Base-by-base conservation (phyloP, 2,113 vertebrate genomes). In the Misgurnus anguillicaudatus region DNA sequence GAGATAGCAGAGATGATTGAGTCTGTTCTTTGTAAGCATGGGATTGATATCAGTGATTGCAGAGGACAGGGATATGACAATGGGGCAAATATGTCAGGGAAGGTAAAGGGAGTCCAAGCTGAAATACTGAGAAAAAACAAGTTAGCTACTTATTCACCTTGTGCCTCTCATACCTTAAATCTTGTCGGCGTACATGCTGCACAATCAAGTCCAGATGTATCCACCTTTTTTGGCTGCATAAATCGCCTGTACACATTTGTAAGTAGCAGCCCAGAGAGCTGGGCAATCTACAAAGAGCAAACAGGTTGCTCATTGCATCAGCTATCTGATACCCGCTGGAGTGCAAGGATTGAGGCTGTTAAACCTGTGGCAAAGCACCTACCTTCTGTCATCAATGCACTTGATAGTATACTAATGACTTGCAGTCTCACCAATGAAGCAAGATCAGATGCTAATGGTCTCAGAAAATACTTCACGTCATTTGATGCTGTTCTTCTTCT, bases 41-140 rank as follows among this genome's bases (percentile, higher is more conserved):
- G 36, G 31, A 64, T 39, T 39, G 16, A n/a, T 36, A 64, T 64
- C 2, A 39, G 6, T 38, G 62, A 64, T 41, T n/a, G 36, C 36
- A 64, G 62, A 7, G 62, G 62, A 7, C 62, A 41, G 38, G 62
- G 62, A 7, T 64, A 64, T 64, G 36, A 64, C 38, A 64, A 64
- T 9, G 62, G 62, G 14, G 62, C 62, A 64, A 38, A 64, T 39
- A 64, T 64, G 36, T 62, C 60, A 1, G 60, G 60, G 21, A 62
- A 31, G 11, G 31, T 62, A 21, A 62, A 36, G 11, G 60, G 60
- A 62, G 1, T 62, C 21, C 24, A 62, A 21, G 58, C 24, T 24
- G 9, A 61, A 21, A 61, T 61, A 31, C 6, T 61, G 24, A 19
- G 24, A 31, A 61, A 61, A 61, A 61, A 24, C 5, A 61, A 61